phyloP scores from a whole-genome alignment of 2,113 vertebrate genomes.

The Brachyhypopomus occidentalis region DNA sequence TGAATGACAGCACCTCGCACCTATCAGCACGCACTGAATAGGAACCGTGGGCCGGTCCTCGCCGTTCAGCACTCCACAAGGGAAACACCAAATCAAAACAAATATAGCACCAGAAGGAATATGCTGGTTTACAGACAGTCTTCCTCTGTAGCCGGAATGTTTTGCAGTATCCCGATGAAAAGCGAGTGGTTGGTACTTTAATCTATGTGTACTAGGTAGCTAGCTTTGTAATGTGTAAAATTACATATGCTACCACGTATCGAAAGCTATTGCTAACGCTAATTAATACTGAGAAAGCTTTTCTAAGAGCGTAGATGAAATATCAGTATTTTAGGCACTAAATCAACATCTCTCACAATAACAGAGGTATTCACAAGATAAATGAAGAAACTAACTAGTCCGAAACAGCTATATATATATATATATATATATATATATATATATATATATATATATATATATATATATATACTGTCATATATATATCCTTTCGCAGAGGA shows the following conservation, averaged over 20 bases:
- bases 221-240: too few species aligned
- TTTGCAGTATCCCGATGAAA: not conserved
- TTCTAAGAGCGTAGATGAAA: not conserved
- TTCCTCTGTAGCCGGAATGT: too few species aligned
- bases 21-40: not conserved
- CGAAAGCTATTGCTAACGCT: not conserved
- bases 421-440: slow-evolving; percentile 22
- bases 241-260: not conserved
- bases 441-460: not conserved
- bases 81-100: not conserved
- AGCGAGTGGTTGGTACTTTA: not conserved
- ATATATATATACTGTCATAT: not conserved
- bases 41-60: not conserved
- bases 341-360: too few species aligned
- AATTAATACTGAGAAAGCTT: not conserved
- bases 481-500: too few species aligned
- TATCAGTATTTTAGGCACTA: too few species aligned
- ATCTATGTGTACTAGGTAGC: too few species aligned
- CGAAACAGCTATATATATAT: not conserved
- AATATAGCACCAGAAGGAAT: not conserved
- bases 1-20: slow-evolving; percentile 3
- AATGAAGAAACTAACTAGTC: too few species aligned
- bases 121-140: too few species aligned
- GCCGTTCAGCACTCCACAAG: not conserved
- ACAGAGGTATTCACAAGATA: too few species aligned